Conservation (phyloP, 2,888 invertebrate genomes). For the Drosophila anceps region DNA sequence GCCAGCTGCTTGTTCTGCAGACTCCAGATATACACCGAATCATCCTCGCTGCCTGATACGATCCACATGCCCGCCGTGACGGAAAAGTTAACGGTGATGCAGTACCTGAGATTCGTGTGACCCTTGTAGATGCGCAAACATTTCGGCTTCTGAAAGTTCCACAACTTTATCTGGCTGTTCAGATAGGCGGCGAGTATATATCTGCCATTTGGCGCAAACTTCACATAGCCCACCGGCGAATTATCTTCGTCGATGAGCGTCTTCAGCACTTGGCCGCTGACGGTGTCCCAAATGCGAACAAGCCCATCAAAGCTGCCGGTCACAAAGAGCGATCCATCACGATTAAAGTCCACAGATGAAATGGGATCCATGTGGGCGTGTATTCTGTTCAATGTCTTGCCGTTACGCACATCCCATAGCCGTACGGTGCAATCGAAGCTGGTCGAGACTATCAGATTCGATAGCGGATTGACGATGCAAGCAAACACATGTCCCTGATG, state of each 20-base stretch:
- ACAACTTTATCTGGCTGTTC: constrained; percentile 98
- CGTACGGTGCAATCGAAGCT: constrained; percentile 99
- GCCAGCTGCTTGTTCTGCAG: constrained; percentile 99
- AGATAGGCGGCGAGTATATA: constrained; percentile 98
- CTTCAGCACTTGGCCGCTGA: constrained; percentile 99
- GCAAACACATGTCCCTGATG: constrained; percentile 99
- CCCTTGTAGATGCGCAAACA: constrained; percentile 99
- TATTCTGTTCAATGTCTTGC: constrained; percentile 97
- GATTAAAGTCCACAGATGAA: constrained; percentile 98
- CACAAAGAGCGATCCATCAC: constrained; percentile 98
- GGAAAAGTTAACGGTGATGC: constrained; percentile 99
- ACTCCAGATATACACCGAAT: constrained; percentile 99
- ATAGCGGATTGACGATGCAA: constrained; percentile 99
- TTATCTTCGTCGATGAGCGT: constrained; percentile 99
- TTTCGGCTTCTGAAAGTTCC: constrained; percentile 99
- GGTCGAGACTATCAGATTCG: constrained; percentile 98
- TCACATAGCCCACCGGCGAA: constrained; percentile 99
- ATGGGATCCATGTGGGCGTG: constrained; percentile 99
- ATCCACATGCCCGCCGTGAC: constrained; percentile 99
- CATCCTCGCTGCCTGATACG: constrained; percentile 99
- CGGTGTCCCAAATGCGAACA: constrained; percentile 99
- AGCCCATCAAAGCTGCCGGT: constrained; percentile 99
- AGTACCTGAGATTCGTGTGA: constrained; percentile 99
- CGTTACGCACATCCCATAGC: constrained; percentile 99
- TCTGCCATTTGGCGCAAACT: constrained; percentile 99